Base-by-base conservation (phyloP, 2,113 vertebrate genomes). In the Urocitellus parryii region DNA sequence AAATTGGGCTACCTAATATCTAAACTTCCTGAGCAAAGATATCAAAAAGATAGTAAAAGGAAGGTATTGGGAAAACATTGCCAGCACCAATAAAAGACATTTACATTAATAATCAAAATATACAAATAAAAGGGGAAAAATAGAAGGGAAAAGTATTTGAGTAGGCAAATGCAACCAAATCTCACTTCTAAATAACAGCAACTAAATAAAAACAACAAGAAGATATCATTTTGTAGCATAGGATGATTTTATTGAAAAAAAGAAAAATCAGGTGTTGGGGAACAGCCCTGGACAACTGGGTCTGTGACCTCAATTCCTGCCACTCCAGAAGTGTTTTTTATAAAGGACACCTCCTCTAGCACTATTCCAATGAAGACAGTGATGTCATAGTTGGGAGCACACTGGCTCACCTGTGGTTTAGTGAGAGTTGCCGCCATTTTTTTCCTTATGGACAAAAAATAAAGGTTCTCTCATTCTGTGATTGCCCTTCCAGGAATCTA, bases 151-250 rank as follows among this genome's bases (percentile, higher is more conserved):
- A 88, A 81, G 0, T 29, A 65, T 58, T 94, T 77, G n/a, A 91
- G 18, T 18, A 86, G 67, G 9, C 61, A 90, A 92, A 76, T 65
- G 39, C 91, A 82, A 27, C 45, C 79, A 18, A 56, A 34, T 11
- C 68, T 93, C 29, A 87, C 48, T 89, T 58, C 61, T 91, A 85
- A 56, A 56, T 80, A 94, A 48, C 45, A 70, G 20, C 61, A 76
- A 39, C 39, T 39, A 39, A 39, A 39, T 39, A 39, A 39, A 39
- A 39, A 39, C 39, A 39, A 39, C 39, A 88, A 58, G 6, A 81
- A 63, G 29, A n/a, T 72, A 63, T 67, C 27, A 34, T 74, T 68
- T 81, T 63, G 73, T n/a, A 63, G 76, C 39, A 85, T 39, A 42
- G 37, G n/a, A 51, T 51, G 51, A 11, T 51, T 51, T 51, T 51